Conservation (phyloP, 2,797 vertebrate genomes). For the Hyperoplus lanceolatus region DNA sequence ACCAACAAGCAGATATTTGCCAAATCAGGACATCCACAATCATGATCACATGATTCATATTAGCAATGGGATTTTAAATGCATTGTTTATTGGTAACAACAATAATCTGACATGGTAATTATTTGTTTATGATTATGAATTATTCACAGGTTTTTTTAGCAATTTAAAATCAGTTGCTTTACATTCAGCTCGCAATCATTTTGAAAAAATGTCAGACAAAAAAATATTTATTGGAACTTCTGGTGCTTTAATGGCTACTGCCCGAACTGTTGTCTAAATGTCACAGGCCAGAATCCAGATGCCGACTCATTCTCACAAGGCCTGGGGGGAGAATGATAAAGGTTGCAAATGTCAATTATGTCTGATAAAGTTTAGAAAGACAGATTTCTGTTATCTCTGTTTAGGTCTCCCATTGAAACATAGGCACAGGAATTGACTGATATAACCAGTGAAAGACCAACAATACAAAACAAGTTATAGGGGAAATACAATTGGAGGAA, state of each 20-base stretch:
- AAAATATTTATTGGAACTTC: constrained; percentile 54
- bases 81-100: constrained; percentile 19
- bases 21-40: constrained; percentile 46
- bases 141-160: constrained; percentile 11
- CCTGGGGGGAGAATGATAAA: constrained; percentile 76
- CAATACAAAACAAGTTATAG: constrained; percentile 20
- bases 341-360: constrained; percentile 80
- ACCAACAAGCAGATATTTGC: constrained; percentile 61
- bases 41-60: constrained; percentile 47
- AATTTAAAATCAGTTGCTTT: constrained; percentile 14
- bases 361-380: constrained; percentile 74
- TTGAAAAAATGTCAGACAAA: constrained; percentile 38
- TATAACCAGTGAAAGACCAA: background rate
- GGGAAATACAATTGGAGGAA: background rate
- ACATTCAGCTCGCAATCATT: constrained; percentile 27
- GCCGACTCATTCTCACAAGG: constrained; percentile 61
- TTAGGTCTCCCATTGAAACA: constrained; percentile 35
- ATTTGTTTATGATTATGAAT: constrained; percentile 29
- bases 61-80: constrained; percentile 31
- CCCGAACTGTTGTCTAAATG: constrained; percentile 84
- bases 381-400: constrained; percentile 69
- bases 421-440: constrained; percentile 1
- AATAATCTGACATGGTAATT: constrained; percentile 25
- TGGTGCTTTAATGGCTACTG: constrained; percentile 71
- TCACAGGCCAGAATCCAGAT: constrained; percentile 81